Conservation (phyloP, 2,113 vertebrate genomes). For the Paradoxurus hermaphroditus region DNA sequence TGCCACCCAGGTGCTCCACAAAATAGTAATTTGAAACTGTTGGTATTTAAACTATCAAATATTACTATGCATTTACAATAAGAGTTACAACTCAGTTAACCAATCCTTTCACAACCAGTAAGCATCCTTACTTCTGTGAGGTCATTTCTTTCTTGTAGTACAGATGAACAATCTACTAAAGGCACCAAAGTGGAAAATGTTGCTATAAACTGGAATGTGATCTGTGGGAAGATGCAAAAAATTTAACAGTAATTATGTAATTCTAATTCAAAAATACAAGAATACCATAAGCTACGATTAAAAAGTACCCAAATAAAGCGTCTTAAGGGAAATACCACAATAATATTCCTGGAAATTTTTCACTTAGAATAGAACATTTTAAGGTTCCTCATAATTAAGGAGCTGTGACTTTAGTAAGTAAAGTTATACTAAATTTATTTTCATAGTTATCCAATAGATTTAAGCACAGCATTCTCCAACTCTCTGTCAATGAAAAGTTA, state of each 20-base stretch:
- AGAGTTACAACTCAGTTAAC: background rate
- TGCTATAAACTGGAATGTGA: constrained; percentile 99
- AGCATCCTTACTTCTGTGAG: constrained; percentile 91
- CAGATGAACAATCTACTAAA: constrained; percentile 99
- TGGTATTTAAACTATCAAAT: background rate
- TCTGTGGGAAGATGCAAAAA: constrained; percentile 84
- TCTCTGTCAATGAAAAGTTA: constrained; percentile 12
- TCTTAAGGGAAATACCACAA: background rate
- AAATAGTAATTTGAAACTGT: background rate
- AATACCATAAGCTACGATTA: background rate
- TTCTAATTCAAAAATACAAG: background rate
- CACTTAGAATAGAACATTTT: constrained; percentile 20
- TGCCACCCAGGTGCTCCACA: background rate
- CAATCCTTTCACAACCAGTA: background rate
- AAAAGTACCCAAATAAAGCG: constrained; percentile 6
- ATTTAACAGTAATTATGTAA: constrained; percentile 21
- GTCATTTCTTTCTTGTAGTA: constrained; percentile 93
- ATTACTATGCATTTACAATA: background rate
- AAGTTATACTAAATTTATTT: background rate
- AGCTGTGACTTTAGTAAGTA: background rate
- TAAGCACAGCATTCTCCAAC: background rate
- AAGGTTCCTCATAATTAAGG: background rate
- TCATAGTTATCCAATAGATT: background rate
- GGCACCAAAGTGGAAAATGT: constrained; percentile 99
- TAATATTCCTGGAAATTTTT: constrained; percentile 11